Evolutionary conservation across 2,113 vertebrate genomes (phyloP).

Genomic region (Arizona elegans): DNA sequence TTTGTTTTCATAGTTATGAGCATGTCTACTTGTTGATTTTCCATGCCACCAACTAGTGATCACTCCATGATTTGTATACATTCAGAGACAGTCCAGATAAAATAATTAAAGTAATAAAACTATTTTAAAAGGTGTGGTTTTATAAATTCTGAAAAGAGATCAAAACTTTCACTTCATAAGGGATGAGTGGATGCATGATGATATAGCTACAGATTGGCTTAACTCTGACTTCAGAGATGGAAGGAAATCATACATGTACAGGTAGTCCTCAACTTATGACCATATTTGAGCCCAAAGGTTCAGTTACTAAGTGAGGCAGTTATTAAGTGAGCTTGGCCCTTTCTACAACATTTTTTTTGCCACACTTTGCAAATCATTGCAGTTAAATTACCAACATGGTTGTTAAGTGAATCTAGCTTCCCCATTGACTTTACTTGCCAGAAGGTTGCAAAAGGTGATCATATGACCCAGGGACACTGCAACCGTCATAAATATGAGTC

Average conservation of each 20-base stretch:
- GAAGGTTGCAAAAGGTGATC: no score
- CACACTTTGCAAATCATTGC: no score
- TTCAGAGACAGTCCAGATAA: neutral
- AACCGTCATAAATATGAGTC: no score
- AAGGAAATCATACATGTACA: neutral
- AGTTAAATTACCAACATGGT: no score
- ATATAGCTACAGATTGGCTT: neutral
- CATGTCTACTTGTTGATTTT: neutral
- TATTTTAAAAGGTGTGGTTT: neutral
- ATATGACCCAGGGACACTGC: no score
- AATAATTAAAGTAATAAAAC: neutral
- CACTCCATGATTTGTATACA: neutral
- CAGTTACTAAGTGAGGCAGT: no score
- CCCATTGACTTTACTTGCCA: no score
- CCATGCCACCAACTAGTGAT: neutral
- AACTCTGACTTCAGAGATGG: neutral
- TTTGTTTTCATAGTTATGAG: neutral
- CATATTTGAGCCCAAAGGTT: no score
- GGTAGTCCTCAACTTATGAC: no score
- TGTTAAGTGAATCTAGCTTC: no score
- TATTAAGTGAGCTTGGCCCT: no score
- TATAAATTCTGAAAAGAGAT: neutral
- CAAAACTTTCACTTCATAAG: neutral
- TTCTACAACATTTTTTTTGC: no score
- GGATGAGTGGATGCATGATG: neutral